A percentile compares a stretch with the other conserved stretches of the same genome.
Evolutionary conservation across 92 coral and sea anemone species (phyloP).

Genomic region (Diadumene lineata): DNA sequence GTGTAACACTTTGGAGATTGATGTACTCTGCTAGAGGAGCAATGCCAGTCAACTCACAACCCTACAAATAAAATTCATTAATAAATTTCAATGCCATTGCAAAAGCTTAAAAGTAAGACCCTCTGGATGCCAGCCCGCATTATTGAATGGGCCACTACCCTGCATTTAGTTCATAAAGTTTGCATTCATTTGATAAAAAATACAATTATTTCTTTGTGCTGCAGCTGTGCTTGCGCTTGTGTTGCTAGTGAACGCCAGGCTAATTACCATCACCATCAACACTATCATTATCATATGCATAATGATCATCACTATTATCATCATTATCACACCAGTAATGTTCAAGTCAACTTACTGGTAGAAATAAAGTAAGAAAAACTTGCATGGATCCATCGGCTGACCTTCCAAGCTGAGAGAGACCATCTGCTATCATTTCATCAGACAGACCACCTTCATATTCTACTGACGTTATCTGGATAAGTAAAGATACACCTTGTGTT

Average conservation of each 20-base stretch:
- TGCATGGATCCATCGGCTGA: conserved; percentile 98
- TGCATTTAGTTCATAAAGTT: too few relatives aligned
- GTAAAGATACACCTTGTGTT: too few relatives aligned
- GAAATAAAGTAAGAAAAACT: conserved; percentile 81
- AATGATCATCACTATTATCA: too few relatives aligned
- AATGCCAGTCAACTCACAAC: conserved; percentile 74
- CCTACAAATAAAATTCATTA: conserved; percentile 41
- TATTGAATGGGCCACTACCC: too few relatives aligned
- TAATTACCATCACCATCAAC: too few relatives aligned
- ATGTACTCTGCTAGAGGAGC: conserved; percentile 57
- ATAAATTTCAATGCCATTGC: background rate
- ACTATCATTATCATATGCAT: too few relatives aligned
- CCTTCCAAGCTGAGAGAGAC: conserved; percentile 90
- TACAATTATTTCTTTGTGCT: background rate
- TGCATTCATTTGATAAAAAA: background rate
- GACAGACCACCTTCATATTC: conserved; percentile 57
- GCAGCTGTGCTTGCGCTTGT: too few relatives aligned
- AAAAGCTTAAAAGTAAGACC: too few relatives aligned
- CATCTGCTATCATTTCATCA: conserved; percentile 90
- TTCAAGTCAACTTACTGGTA: conserved; percentile 70
- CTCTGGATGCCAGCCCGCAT: too few relatives aligned
- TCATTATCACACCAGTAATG: too few relatives aligned
- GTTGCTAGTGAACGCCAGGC: too few relatives aligned
- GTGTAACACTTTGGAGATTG: conserved; percentile 80
- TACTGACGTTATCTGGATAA: conserved; percentile 30